phyloP scores from a whole-genome alignment of 2,888 invertebrate genomes.

The Melitaea athalia region DNA sequence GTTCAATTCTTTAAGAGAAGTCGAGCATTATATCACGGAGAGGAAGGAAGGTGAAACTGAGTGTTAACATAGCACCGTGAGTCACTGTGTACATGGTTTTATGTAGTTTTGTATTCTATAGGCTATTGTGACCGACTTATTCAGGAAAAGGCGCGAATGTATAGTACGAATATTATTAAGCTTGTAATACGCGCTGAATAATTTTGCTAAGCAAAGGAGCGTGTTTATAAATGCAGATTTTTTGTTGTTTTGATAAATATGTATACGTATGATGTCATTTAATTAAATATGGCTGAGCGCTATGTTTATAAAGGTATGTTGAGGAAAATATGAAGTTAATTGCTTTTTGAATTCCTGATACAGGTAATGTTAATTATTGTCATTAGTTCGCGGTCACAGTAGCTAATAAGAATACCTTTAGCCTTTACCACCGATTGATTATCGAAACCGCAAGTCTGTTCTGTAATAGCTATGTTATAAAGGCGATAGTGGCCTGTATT shows the following conservation, averaged over 20 bases:
- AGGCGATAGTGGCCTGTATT: slow-evolving; percentile 13
- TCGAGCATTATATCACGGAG: slow-evolving; percentile 75
- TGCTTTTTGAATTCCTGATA: slow-evolving; percentile 17
- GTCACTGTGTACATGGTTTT: slow-evolving; percentile 18
- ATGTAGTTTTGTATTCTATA: slow-evolving; percentile 13
- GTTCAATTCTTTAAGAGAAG: slow-evolving; percentile 69
- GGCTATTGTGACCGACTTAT: slow-evolving; percentile 26
- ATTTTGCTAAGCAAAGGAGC: slow-evolving; percentile 12
- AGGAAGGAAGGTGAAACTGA: slow-evolving; percentile 77
- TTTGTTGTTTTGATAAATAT: slow-evolving; percentile 3
- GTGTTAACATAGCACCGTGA: slow-evolving; percentile 53
- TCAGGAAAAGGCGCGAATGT: slow-evolving; percentile 31
- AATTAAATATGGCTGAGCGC: slow-evolving; percentile 31
- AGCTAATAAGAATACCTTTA: slow-evolving; percentile 20
- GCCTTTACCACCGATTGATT: slow-evolving; percentile 36
- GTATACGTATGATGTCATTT: slow-evolving; percentile 25
- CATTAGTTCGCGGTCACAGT: slow-evolving; percentile 20
- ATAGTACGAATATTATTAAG: not conserved
- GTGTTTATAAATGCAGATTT: slow-evolving; percentile 16
- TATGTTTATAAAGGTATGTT: slow-evolving; percentile 20
- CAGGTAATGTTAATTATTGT: not conserved
- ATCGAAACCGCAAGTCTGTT: slow-evolving; percentile 24
- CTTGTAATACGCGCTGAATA: not conserved
- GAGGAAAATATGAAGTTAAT: slow-evolving; percentile 19
- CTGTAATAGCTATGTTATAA: slow-evolving; percentile 15